These are phyloP conservation scores for Lutjanus campechanus DNA, from an alignment of 2,797 vertebrate genomes.

Conservation along the genomic window DNA sequence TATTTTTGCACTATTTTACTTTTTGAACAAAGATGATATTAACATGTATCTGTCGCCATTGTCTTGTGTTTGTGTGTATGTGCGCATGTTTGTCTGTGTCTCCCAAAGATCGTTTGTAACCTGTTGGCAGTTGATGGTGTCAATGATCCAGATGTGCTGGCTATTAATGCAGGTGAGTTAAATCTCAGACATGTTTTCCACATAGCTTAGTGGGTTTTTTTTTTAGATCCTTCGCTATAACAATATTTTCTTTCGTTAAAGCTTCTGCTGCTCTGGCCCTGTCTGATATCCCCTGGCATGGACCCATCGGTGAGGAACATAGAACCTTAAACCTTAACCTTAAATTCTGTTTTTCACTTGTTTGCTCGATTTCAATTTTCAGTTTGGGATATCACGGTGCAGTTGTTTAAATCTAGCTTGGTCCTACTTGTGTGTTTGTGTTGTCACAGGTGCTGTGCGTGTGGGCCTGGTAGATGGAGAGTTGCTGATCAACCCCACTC, in stretches of 20 bases:
- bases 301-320: conserved; percentile 92
- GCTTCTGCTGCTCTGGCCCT: conserved; percentile 95
- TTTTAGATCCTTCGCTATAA: conserved; percentile 4
- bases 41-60: not conserved
- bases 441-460: conserved; percentile 92
- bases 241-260: conserved; percentile 68
- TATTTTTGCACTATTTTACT: not conserved
- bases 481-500: conserved; percentile 92
- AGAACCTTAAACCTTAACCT: not conserved
- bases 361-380: not conserved
- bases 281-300: conserved; percentile 98
- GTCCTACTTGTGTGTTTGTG: conserved; percentile 20
- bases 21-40: not conserved
- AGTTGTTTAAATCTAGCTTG: not conserved
- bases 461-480: conserved; percentile 92
- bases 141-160: conserved; percentile 95
- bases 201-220: not conserved
- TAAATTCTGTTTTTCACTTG: not conserved
- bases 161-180: conserved; percentile 95
- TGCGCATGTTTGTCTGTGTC: not conserved
- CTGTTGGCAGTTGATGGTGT: conserved; percentile 95
- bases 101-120: conserved; percentile 89
- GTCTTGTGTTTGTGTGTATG: conserved; percentile 6
- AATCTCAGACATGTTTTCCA: conserved; percentile 3
- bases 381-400: not conserved